Evolutionary conservation across 2,797 vertebrate genomes (phyloP), one percentile per base, ranked within the genome.

Genomic region (Pelochelys cantorii): DNA sequence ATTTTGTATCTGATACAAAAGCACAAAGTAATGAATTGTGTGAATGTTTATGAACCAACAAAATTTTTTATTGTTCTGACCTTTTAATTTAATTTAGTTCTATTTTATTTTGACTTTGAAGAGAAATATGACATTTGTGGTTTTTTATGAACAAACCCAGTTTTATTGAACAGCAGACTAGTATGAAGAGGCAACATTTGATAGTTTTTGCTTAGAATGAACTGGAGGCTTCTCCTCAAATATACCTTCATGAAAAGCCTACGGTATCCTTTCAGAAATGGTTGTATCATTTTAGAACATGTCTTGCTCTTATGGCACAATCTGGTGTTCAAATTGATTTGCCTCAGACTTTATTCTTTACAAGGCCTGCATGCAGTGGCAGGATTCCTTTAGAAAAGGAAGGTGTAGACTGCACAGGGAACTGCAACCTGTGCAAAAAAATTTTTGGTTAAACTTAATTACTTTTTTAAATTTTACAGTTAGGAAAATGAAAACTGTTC

Each of bases 111-210:
- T 62, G 84, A 20, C 34, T 92, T 22, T 88, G 82, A 89, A 34
- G 2, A 93, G 78, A 89, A 55, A 71, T 68, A 57, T 92, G 85
- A 80, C 56, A 92, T 87, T 17, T 74, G 65, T 86, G 5, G 11
- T n/a, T 79, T 84, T 42, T 88, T 68, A 84, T 82, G 84, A 94
- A 82, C 92, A 89, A 89, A 85, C 34, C 6, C 85, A 37, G 27
- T 89, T 89, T 85, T 75, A 86, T 27, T 79, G 54, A 92, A 23
- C 52, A 89, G 55, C 53, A 94, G 57, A 29, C 77, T 85, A 87
- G 89, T 75, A 88, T 84, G 27, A 52, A 90, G 34, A 86, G 92
- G 37, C 79, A 82, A 87, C 65, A 60, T 91, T 18, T 80, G 59
- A 90, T 22, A 29, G 12, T 91, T 89, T 68, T 89, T 23, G 68